These are phyloP conservation scores for Drosophila funebris DNA, from an alignment of 1,140 invertebrate genomes.

Conservation along the genomic window DNA sequence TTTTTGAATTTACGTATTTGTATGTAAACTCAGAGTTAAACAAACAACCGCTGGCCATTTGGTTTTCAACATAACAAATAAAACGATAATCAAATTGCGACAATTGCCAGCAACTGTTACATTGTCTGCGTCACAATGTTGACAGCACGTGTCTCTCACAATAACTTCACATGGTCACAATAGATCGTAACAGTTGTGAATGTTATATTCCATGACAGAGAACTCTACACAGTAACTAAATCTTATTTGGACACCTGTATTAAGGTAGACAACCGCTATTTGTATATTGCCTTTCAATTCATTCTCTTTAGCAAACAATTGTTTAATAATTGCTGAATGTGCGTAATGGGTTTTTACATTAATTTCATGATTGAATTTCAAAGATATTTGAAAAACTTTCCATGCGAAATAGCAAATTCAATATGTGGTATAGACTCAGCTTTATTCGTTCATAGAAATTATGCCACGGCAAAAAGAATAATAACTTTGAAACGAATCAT, in stretches of 20 bases:
- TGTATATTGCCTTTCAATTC: background rate
- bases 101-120: constrained; percentile 19
- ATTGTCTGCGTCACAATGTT: constrained; percentile 10
- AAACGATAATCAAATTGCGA: background rate
- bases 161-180: background rate
- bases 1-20: constrained; percentile 23
- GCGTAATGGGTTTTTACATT: background rate
- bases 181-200: background rate
- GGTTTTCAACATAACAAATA: background rate
- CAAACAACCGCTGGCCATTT: background rate
- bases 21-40: background rate
- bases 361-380: too few relatives aligned
- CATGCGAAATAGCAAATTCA: too few relatives aligned
- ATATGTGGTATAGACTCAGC: too few relatives aligned
- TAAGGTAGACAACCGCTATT: background rate
- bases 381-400: too few relatives aligned
- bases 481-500: too few relatives aligned
- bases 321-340: background rate
- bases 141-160: background rate
- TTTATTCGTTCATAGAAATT: too few relatives aligned
- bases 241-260: constrained; percentile 19
- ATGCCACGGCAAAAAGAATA: too few relatives aligned
- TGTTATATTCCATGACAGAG: background rate
- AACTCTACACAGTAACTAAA: background rate
- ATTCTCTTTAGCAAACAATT: background rate